These are phyloP conservation scores for Rosalia funebris DNA, from an alignment of 2,888 invertebrate species.

Conservation along the genomic window DNA sequence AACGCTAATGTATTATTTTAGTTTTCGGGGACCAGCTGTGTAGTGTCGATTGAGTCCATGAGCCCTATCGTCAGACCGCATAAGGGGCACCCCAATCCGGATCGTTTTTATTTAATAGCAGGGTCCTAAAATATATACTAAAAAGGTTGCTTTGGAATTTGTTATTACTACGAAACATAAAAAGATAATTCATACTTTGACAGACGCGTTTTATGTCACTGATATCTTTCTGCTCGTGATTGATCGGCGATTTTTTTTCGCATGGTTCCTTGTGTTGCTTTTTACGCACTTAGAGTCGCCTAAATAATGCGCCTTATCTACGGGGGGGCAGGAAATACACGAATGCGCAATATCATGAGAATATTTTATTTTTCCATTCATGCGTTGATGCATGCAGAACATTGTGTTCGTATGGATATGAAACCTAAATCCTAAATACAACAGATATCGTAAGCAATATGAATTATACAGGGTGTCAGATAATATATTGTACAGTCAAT, in stretches of 20 bases:
- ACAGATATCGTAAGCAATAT: no score
- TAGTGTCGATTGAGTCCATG: conserved; percentile 45
- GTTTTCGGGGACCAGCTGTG: conserved; percentile 58
- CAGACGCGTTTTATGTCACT: conserved; percentile 24
- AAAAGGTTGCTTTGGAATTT: conserved; percentile 41
- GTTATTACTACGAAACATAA: conserved; percentile 43
- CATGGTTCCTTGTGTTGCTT: conserved; percentile 3
- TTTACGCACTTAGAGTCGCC: not conserved
- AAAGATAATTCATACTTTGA: conserved; percentile 29
- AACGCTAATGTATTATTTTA: conserved; percentile 62
- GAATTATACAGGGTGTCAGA: no score
- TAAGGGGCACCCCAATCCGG: conserved; percentile 16
- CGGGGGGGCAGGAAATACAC: no score
- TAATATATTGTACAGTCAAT: no score
- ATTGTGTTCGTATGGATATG: no score
- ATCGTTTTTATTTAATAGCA: conserved; percentile 44
- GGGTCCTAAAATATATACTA: conserved; percentile 40
- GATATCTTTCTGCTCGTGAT: conserved; percentile 24
- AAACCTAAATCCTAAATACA: no score
- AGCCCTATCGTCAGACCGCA: conserved; percentile 44
- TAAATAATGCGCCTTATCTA: not conserved
- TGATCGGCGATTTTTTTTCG: conserved; percentile 21
- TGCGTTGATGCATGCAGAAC: no score
- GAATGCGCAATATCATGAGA: no score
- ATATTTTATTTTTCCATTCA: no score